Base-by-base conservation (phyloP, 2,888 invertebrate genomes). In the Sinhomidia bicolor region DNA sequence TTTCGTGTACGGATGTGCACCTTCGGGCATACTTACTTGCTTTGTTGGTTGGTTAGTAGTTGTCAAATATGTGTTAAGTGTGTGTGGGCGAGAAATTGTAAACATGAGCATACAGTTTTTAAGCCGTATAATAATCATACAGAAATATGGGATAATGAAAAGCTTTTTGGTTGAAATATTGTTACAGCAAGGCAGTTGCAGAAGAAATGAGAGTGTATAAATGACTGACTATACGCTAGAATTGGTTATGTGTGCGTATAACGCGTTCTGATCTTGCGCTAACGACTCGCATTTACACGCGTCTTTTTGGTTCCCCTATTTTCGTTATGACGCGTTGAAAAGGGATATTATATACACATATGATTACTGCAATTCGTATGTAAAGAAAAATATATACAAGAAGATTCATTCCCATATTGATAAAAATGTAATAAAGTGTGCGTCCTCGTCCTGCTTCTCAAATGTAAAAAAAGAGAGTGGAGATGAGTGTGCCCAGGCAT, bases 61-160 rank as follows among this genome's bases (percentile, higher is more conserved):
- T 80, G 60, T 80, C 41, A 62, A 74, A 74, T 44, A 80, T 80
- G 80, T 80, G 80, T 44, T 80, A 80, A 80, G 62, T 62, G 44
- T 41, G 80, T 80, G 80, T 80, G 60, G 80, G 80, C 80, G 80
- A 60, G 23, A 80, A 44, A 44, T 54, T 20, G 26, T 62, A 62
- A 80, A 62, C 47, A 74, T 23, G 62, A 79, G 60, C 41, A 20
- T 29, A 62, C 62, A 23, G 23, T 23, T 74, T 23, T 41, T 9
- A 74, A 2, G 6, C 17, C 5, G 74, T 47, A 36, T 10, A 54
- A 26, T 26, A n/a, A 36, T 12, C 36, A 79, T 57, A 32, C 10
- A 57, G 51, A 36, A 36, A 29, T 36, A 62, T 20, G 20, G 29
- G 51, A n/a, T 14, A 10, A 76, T 12, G 76, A 68, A 14, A 20